Conservation (phyloP, 2,888 invertebrate species). For the Julus scandinavius region DNA sequence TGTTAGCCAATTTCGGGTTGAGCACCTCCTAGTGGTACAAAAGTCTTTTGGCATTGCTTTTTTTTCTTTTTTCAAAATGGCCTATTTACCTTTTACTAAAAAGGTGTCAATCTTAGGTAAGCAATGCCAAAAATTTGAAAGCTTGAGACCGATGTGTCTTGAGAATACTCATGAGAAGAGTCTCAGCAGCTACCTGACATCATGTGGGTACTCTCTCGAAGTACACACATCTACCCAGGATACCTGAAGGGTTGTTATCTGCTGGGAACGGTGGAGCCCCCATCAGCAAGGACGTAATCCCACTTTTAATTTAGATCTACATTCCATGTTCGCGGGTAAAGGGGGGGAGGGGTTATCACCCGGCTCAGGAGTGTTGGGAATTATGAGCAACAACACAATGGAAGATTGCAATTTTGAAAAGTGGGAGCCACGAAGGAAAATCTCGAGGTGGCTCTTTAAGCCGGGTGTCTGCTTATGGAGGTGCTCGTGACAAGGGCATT, state of each 20-base stretch:
- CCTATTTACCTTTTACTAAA: no score
- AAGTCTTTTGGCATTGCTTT: no score
- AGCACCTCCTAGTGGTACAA: no score
- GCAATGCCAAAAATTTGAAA: no score
- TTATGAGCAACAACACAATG: slow-evolving; percentile 28
- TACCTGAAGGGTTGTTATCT: background rate
- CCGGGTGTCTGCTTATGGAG: slow-evolving; percentile 34
- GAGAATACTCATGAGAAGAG: background rate
- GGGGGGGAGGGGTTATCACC: background rate
- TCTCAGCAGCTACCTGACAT: background rate
- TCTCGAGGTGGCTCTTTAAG: slow-evolving; percentile 30
- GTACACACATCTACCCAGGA: background rate
- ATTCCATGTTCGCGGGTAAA: background rate
- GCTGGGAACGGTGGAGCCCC: background rate
- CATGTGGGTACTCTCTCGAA: background rate
- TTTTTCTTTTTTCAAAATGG: no score
- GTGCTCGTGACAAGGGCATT: slow-evolving; percentile 49
- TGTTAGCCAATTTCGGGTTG: no score
- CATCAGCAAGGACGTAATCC: slow-evolving; percentile 5
- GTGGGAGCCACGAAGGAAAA: slow-evolving; percentile 29
- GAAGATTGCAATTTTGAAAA: slow-evolving; percentile 20
- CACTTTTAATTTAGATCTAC: slow-evolving; percentile 31
- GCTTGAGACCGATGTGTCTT: background rate
- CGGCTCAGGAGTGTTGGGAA: slow-evolving; percentile 24
- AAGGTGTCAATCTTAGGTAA: no score